A percentile compares a stretch with the other conserved stretches of the same genome.
phyloP scores from a whole-genome alignment of 2,113 vertebrate genomes.

The Apistogramma diplotaenia region DNA sequence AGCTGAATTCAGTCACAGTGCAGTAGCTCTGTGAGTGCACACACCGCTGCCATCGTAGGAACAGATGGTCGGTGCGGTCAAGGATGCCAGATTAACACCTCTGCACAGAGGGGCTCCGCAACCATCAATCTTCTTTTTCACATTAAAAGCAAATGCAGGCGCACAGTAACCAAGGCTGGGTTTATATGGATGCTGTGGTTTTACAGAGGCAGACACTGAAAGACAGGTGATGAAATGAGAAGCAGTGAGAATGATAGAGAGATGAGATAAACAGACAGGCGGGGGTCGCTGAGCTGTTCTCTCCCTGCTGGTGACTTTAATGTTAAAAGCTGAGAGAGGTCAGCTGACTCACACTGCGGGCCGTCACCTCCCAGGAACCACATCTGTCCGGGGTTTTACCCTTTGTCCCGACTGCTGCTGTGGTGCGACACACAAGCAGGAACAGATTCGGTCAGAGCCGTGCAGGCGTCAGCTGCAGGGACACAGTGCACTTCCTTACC shows the following conservation, averaged over 20 bases:
- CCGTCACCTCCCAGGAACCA: neutral
- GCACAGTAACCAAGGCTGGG: neutral
- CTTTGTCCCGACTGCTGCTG: neutral
- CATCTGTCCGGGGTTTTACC: neutral
- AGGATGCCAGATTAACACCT: slow-evolving; percentile 2
- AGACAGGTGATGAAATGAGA: neutral
- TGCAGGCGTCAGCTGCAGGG: rapidly evolving
- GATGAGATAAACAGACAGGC: too few species aligned
- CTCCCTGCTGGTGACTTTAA: neutral
- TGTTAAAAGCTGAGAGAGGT: neutral
- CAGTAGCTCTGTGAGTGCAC: neutral
- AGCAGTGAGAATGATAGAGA: neutral
- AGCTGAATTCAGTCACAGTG: neutral
- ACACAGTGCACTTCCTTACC: too few species aligned
- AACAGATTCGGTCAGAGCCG: neutral
- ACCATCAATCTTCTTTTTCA: neutral
- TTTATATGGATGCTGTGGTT: neutral
- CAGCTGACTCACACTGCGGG: neutral
- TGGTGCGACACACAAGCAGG: neutral
- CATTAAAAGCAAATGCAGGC: neutral
- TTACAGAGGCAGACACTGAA: neutral
- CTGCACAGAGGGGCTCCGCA: neutral
- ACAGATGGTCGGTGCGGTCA: neutral
- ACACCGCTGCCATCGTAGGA: neutral
- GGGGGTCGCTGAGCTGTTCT: neutral